phyloP scores from a whole-genome alignment of 1,140 invertebrate species.

The Thalassaphorura encarpata region DNA sequence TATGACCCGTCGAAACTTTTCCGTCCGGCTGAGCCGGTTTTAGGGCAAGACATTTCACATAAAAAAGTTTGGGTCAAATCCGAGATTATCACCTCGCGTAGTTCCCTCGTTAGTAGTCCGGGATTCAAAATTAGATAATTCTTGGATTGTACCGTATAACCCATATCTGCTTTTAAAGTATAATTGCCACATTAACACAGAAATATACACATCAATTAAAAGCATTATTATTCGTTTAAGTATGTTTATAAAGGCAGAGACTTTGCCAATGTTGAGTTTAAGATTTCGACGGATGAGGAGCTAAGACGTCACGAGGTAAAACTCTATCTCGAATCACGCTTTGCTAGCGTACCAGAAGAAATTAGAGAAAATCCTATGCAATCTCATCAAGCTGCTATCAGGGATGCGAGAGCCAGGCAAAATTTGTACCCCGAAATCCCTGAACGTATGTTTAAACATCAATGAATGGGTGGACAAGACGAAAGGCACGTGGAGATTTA shows the following conservation, averaged over 20 bases:
- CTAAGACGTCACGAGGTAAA: conserved; percentile 33
- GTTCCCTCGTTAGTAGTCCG: neutral
- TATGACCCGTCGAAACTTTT: too few species aligned
- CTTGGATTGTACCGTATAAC: conserved; percentile 46
- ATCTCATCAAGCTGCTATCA: conserved; percentile 37
- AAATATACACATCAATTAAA: conserved; percentile 44
- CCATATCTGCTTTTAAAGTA: conserved; percentile 42
- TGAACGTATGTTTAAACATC: conserved; percentile 22
- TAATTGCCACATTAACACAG: conserved; percentile 44
- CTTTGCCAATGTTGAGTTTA: conserved; percentile 12
- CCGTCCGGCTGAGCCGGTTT: too few species aligned
- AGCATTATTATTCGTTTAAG: conserved; percentile 42
- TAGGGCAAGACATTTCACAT: too few species aligned
- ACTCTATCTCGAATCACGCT: conserved; percentile 28
- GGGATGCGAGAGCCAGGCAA: conserved; percentile 18
- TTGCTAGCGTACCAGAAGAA: conserved; percentile 30
- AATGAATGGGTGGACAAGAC: neutral
- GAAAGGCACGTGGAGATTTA: neutral
- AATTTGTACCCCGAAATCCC: conserved; percentile 33
- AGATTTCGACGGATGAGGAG: neutral
- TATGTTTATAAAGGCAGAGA: conserved; percentile 32
- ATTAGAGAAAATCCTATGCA: conserved; percentile 30
- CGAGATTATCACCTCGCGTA: too few species aligned
- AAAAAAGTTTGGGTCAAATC: too few species aligned
- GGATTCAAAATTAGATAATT: conserved; percentile 38